Evolutionary conservation across 2,113 vertebrate genomes (phyloP), one percentile per base, ranked within the genome.

Genomic region (Passer montanus): DNA sequence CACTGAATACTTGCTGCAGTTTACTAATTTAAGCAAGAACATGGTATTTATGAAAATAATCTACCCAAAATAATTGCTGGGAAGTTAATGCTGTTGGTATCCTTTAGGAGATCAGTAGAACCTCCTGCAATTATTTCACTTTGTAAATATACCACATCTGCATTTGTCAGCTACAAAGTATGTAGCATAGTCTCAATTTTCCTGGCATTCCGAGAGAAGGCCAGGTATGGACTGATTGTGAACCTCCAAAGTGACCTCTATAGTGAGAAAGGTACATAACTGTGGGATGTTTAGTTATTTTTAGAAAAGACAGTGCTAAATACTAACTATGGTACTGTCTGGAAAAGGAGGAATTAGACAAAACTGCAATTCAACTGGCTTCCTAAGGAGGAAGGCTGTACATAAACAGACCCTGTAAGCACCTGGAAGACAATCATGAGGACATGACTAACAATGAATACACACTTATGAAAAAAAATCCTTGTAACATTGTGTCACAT

Each of bases 281-380:
- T 67, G 46, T 1, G 3, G n/a, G 39, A 93, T 43, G 44, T 39
- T 70, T 78, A 39, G 43, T 16, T 93, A 87, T 81, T 93, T 81
- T 91, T 67, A 80, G 79, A 83, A 83, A 55, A 63, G 53, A 50
- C 21, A 43, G 78, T 47, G 39, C 24, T 93, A 67, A 93, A 89
- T 28, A 81, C 33, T 49, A 70, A 58, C 37, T 78, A 59, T 18
- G 12, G 3, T 21, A 27, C 11, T 74, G 84, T 78, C 84, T 94
- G 82, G 52, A 74, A 94, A 94, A 75, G 56, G 19, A 91, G 52
- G 35, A 82, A 87, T 89, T 87, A 81, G 77, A 89, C 72, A 84
- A 84, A 96, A 91, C 80, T 67, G 28, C 27, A 75, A 60, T 91
- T 91, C 77, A 91, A 2, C 33, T 41, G 44, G 52, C 16, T 93